Evolutionary conservation across 1,140 invertebrate genomes (phyloP).

Genomic region (Drosophila littoralis): DNA sequence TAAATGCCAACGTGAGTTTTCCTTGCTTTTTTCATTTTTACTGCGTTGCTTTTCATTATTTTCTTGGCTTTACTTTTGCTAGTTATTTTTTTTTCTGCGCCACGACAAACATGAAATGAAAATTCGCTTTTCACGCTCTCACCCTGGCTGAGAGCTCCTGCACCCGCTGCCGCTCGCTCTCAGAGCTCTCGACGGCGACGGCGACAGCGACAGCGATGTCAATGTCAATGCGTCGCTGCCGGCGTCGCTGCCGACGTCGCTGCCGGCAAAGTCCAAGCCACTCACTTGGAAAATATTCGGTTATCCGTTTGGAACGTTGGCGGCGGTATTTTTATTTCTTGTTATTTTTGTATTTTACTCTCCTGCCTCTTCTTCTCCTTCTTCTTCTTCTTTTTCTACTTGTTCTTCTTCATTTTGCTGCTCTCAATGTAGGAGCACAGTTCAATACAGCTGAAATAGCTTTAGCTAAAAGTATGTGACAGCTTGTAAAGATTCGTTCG

Average conservation of each 20-base stretch:
- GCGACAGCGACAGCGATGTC: neutral
- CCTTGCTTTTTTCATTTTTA: constrained; percentile 32
- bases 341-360: constrained; percentile 12
- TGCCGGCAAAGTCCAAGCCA: constrained; percentile 38
- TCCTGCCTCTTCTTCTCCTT: too few relatives aligned
- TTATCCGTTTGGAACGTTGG: constrained; percentile 50
- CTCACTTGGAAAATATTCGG: constrained; percentile 73
- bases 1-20: constrained; percentile 26
- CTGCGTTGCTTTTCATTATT: constrained; percentile 16
- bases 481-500: too few relatives aligned
- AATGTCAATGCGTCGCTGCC: constrained; percentile 16
- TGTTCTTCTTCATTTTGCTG: constrained; percentile 22
- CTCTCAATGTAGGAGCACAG: constrained; percentile 39
- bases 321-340: constrained; percentile 9
- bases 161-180: neutral
- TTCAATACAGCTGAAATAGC: constrained; percentile 47
- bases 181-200: neutral
- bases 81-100: constrained; percentile 7
- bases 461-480: too few relatives aligned
- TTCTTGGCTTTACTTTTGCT: neutral
- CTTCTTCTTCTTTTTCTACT: neutral
- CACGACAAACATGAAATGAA: constrained; percentile 35
- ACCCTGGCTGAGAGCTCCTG: neutral
- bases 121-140: constrained; percentile 38
- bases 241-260: constrained; percentile 12